phyloP scores from a whole-genome alignment of 1,140 invertebrate genomes.

The Brachionus plicatilis region DNA sequence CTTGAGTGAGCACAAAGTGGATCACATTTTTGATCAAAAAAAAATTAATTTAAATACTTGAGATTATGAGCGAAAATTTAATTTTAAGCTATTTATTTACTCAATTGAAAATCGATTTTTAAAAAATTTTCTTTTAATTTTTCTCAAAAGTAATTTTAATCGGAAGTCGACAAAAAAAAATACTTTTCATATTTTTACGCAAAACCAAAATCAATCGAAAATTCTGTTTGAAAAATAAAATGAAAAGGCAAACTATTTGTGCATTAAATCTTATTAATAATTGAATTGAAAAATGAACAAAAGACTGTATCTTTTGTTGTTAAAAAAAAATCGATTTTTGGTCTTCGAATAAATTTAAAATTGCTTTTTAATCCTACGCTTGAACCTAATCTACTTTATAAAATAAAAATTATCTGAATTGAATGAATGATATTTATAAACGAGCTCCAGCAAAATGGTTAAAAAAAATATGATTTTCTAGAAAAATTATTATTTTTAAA shows the following conservation, averaged over 20 bases:
- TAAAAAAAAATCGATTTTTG: background rate
- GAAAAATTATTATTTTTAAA: no score
- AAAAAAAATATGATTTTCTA: background rate
- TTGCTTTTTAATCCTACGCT: background rate
- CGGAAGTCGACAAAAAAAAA: background rate
- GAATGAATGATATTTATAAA: background rate
- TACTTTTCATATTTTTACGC: background rate
- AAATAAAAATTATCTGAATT: background rate
- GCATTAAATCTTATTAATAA: background rate
- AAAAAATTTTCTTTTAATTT: background rate
- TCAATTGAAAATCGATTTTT: no score
- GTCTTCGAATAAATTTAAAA: background rate
- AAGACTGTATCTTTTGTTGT: background rate
- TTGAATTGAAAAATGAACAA: background rate
- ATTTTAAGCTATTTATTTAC: no score
- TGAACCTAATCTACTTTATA: background rate
- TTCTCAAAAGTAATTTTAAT: background rate
- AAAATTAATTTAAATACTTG: no score
- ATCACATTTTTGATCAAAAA: no score
- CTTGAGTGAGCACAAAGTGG: no score
- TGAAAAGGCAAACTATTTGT: background rate
- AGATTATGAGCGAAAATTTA: no score
- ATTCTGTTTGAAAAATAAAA: background rate
- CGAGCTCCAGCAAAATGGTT: no score
- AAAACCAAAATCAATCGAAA: background rate